phyloP scores from a whole-genome alignment of 35 echinoderm and acorn worm genomes.

The Apostichopus parvimensis region DNA sequence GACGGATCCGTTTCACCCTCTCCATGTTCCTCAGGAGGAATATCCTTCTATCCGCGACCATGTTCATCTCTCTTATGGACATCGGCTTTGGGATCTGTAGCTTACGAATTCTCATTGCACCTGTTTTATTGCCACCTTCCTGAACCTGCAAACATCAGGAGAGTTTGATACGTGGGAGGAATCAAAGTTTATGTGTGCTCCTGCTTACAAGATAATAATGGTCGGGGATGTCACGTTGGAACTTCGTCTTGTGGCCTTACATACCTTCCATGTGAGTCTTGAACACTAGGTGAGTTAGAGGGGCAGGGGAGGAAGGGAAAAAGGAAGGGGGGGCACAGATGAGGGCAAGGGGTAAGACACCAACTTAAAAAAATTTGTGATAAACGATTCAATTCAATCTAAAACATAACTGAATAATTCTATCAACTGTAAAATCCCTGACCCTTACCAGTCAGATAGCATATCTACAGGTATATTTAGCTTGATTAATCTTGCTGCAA shows the following conservation, averaged over 20 bases:
- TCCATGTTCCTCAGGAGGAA: slow-evolving; percentile 94
- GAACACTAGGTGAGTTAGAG: not conserved
- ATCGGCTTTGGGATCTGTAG: slow-evolving; percentile 83
- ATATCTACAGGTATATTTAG: not conserved
- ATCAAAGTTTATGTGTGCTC: too few relatives aligned
- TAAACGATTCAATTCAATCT: not conserved
- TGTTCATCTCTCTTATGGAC: slow-evolving; percentile 92
- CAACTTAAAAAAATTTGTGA: too few relatives aligned
- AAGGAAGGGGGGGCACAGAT: too few relatives aligned
- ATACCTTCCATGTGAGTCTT: too few relatives aligned
- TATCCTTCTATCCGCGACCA: slow-evolving; percentile 72
- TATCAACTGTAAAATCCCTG: not conserved
- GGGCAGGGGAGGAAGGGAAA: not conserved
- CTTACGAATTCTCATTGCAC: slow-evolving; percentile 37
- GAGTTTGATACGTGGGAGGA: too few relatives aligned
- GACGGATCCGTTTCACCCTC: slow-evolving; percentile 85
- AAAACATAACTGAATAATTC: not conserved
- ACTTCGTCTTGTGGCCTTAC: too few relatives aligned
- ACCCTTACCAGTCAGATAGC: not conserved
- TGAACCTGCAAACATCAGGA: not conserved
- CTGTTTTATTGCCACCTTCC: slow-evolving; percentile 44
- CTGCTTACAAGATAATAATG: too few relatives aligned
- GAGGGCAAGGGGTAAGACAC: too few relatives aligned
- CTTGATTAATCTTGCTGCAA: not conserved
- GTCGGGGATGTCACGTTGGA: too few relatives aligned